Evolutionary conservation across 2,888 invertebrate species (phyloP).

Genomic region (Cheilosia grossa): DNA sequence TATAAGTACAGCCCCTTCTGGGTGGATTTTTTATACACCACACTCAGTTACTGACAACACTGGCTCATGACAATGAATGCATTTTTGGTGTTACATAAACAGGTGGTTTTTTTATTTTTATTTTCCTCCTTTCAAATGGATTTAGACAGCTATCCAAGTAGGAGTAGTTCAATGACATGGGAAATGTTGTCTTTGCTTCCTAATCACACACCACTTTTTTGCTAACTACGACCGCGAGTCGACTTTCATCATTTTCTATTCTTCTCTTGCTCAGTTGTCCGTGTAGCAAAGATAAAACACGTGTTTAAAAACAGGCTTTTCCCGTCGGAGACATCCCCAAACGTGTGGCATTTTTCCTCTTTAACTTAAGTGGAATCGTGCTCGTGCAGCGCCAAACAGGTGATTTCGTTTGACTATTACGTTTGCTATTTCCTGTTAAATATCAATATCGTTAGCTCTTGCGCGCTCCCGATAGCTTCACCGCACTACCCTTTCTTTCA

Average conservation of each 20-base stretch:
- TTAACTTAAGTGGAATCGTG: slow-evolving; percentile 19
- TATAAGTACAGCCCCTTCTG: no score
- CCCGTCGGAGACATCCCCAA: not conserved
- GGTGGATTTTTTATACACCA: no score
- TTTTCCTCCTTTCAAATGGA: no score
- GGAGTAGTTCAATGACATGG: not conserved
- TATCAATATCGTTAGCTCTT: not conserved
- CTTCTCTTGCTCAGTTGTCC: not conserved
- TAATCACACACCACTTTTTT: slow-evolving; percentile 10
- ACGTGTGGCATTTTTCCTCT: not conserved
- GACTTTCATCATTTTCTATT: slow-evolving; percentile 8
- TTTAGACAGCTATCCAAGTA: no score
- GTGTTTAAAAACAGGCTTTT: slow-evolving; percentile 4
- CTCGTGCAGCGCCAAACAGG: slow-evolving; percentile 23
- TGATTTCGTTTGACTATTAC: slow-evolving; percentile 18
- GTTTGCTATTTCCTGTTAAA: slow-evolving; percentile 15
- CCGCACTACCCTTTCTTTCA: not conserved
- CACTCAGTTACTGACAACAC: no score
- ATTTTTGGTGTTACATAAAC: no score
- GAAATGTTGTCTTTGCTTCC: not conserved
- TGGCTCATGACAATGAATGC: no score
- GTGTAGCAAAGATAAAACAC: not conserved
- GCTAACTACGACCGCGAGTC: not conserved
- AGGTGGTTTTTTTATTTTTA: no score
- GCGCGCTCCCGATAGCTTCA: not conserved